Evolutionary conservation across 2,797 vertebrate species (phyloP), one percentile per base, ranked within the genome.

Genomic region (Cuniculus paca): DNA sequence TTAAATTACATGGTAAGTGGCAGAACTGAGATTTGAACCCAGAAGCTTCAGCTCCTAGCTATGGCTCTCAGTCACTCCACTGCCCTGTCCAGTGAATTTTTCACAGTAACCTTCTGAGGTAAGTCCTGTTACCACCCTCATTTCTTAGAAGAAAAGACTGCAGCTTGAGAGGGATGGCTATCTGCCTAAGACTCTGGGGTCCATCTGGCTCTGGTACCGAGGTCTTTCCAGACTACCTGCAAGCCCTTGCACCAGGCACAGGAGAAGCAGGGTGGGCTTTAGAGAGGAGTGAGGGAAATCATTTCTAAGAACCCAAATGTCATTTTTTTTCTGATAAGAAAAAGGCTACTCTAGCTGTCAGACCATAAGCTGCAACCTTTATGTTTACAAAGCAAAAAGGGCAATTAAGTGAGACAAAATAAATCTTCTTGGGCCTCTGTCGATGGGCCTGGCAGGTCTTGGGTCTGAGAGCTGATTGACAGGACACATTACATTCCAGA

Each of bases 341-440:
- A 98, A 98, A 97, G 97, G 97, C 98, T 98, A 94, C 96, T 96
- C 95, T 90, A 94, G 97, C 98, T 98, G 98, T 98, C 98, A 98
- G 98, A 95, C 87, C 94, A 93, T 97, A 98, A 98, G 97, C 97
- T 95, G 97, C 98, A 98, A 98, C 97, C 98, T 98, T 98, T 98
- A 95, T 98, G 98, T 99, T 98, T 99, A 98, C 98, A 98, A 98
- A 99, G 98, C 97, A 98, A 98, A 98, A 98, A 98, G 97, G 98
- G 98, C 98, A 99, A 98, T 99, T 99, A 99, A 98, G 95, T 95
- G 97, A 97, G 97, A 97, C 97, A 98, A 98, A 98, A 98, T 98
- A 98, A 98, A 98, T 98, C 97, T 98, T 98, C 97, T 65, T 50
- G 72, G 93, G 96, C 86, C 89, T 82, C 96, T 95, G 97, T 96